Percentiles rank a stretch among this genome's conserved stretches.
Conservation (phyloP, 2,113 vertebrate genomes). For the Cavia porcellus region DNA sequence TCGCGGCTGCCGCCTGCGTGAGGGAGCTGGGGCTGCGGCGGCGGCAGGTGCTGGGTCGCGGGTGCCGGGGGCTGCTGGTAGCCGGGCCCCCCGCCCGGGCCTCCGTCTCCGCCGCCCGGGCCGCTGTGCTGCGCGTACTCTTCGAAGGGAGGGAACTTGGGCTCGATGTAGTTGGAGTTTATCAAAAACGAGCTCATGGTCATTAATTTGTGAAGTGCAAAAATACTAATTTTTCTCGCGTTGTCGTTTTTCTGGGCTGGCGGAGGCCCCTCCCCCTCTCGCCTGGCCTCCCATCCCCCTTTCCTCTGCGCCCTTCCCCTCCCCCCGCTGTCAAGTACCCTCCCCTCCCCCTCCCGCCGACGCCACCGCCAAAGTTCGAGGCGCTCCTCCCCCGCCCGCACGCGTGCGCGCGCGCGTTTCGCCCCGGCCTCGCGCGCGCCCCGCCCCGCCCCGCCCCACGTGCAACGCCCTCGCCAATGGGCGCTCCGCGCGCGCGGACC, state of each 20-base stretch:
- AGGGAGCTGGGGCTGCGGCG: conserved; percentile 88
- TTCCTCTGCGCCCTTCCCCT: conserved; percentile 60
- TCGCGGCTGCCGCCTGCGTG: conserved; percentile 85
- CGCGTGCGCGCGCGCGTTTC: neutral
- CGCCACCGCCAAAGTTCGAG: conserved; percentile 76
- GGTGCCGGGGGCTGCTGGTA: conserved; percentile 94
- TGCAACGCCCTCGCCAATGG: conserved; percentile 82
- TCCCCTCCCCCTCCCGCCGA: conserved; percentile 70
- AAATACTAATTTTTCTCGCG: conserved; percentile 99
- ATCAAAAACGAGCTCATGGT: conserved; percentile 99
- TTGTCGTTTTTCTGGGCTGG: conserved; percentile 99
- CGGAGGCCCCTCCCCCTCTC: conserved; percentile 96
- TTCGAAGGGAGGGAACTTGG: conserved; percentile 98
- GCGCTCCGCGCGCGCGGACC: conserved; percentile 86
- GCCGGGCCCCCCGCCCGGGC: conserved; percentile 80
- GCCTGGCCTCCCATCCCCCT: conserved; percentile 68
- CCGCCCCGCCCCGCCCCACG: conserved; percentile 81
- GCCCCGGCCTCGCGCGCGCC: conserved; percentile 60
- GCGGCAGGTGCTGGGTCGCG: conserved; percentile 80
- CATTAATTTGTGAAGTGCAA: conserved; percentile 99
- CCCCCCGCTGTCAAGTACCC: conserved; percentile 92
- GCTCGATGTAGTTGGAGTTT: conserved; percentile 99
- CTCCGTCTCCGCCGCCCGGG: conserved; percentile 91
- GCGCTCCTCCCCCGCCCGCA: conserved; percentile 58
- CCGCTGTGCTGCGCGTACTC: conserved; percentile 96